A percentile compares a stretch with the other conserved stretches of the same genome.
Conservation (phyloP, 2,888 invertebrate species). For the Lomographa bimaculata region DNA sequence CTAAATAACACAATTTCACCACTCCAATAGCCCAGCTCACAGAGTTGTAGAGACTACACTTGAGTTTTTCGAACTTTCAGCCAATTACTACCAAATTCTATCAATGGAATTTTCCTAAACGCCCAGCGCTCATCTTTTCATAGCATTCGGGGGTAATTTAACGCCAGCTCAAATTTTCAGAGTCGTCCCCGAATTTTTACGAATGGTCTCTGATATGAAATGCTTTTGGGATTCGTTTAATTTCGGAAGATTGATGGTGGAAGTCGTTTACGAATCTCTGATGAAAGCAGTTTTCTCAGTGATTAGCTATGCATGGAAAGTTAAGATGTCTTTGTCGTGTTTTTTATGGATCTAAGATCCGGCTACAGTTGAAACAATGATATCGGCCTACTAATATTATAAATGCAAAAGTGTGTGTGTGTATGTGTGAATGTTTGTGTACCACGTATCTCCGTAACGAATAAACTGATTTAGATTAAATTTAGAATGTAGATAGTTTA, state of each 20-base stretch:
- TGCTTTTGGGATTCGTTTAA: conserved; percentile 25
- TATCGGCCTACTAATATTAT: too few relatives aligned
- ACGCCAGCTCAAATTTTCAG: conserved; percentile 26
- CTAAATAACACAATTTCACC: too few relatives aligned
- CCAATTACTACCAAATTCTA: conserved; percentile 17
- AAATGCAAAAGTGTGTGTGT: too few relatives aligned
- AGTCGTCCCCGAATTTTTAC: conserved; percentile 20
- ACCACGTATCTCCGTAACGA: too few relatives aligned
- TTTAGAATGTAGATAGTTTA: too few relatives aligned
- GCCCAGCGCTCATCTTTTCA: conserved; percentile 25
- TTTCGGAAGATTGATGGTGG: conserved; percentile 25
- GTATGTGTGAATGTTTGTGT: too few relatives aligned
- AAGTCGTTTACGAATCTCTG: conserved; percentile 16
- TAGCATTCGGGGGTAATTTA: conserved; percentile 33
- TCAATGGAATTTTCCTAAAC: conserved; percentile 21
- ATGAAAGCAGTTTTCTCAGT: conserved; percentile 11
- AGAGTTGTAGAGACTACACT: too few relatives aligned
- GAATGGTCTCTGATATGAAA: conserved; percentile 18
- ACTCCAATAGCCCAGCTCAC: too few relatives aligned
- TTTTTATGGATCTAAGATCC: too few relatives aligned
- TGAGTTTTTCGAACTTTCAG: conserved; percentile 23
- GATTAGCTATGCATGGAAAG: conserved; percentile 5
- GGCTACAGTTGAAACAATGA: too few relatives aligned
- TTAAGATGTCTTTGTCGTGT: background rate
- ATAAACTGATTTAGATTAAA: too few relatives aligned